Conservation (phyloP, 1,140 invertebrate species). For the Apis dorsata region DNA sequence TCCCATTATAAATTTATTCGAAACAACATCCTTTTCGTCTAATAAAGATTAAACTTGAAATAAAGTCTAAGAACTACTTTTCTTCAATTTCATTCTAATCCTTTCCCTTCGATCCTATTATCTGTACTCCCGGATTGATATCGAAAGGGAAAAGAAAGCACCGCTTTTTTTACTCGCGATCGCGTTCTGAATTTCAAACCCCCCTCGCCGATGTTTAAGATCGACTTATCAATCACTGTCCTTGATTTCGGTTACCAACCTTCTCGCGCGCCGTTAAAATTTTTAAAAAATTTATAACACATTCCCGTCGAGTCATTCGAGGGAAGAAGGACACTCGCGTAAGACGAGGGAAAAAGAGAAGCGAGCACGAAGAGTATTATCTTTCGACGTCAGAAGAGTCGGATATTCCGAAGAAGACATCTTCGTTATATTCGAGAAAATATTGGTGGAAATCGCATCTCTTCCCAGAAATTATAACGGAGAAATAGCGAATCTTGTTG, state of each 20-base stretch:
- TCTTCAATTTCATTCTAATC: too few species aligned
- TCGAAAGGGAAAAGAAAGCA: neutral
- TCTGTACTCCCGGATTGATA: neutral
- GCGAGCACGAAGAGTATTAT: neutral
- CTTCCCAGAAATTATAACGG: too few species aligned
- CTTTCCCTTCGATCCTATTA: neutral
- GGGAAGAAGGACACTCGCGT: neutral
- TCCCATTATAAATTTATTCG: too few species aligned
- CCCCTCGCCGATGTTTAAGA: conserved; percentile 47
- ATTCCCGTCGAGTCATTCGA: conserved; percentile 19
- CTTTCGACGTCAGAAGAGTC: conserved; percentile 21
- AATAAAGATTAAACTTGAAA: too few species aligned
- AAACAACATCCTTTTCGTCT: too few species aligned
- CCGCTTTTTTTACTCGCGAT: too few species aligned
- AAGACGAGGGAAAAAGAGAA: neutral
- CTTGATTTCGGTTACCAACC: conserved; percentile 55
- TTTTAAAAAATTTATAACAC: conserved; percentile 67
- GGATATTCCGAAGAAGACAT: neutral
- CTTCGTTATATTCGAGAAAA: neutral
- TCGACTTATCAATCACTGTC: conserved; percentile 70
- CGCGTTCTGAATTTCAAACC: conserved; percentile 36
- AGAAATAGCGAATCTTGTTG: neutral
- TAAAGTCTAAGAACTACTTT: too few species aligned
- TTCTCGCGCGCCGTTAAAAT: conserved; percentile 29
- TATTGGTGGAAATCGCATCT: too few species aligned